Percentiles rank a stretch among this genome's conserved stretches.
These are phyloP conservation scores for Rhinopomastus cyanomelas DNA, from an alignment of 2,113 vertebrate genomes.

Conservation along the genomic window DNA sequence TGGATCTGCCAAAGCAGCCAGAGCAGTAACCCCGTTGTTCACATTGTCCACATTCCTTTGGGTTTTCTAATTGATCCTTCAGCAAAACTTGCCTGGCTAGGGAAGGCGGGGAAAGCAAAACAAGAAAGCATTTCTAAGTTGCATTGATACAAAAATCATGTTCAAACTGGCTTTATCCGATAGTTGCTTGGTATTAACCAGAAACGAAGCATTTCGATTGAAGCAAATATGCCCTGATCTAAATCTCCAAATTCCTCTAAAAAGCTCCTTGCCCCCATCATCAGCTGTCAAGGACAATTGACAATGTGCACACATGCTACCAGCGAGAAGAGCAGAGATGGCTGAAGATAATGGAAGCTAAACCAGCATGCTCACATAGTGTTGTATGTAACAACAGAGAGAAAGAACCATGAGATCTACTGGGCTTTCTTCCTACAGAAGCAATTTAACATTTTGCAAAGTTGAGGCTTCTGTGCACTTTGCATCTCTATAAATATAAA, in stretches of 20 bases:
- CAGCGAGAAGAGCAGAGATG: neutral
- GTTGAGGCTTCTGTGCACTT: neutral
- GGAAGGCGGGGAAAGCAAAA: neutral
- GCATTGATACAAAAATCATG: slow-evolving; percentile 19
- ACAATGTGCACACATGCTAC: neutral
- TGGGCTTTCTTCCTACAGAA: neutral
- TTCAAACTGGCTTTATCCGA: slow-evolving; percentile 46
- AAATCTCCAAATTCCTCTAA: slow-evolving; percentile 30
- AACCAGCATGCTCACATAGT: neutral
- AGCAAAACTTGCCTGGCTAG: neutral
- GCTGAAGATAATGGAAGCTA: neutral
- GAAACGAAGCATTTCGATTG: slow-evolving; percentile 42
- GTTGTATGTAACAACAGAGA: neutral
- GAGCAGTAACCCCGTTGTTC: neutral
- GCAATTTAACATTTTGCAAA: neutral
- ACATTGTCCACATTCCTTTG: slow-evolving; percentile 1
- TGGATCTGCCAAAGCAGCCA: neutral
- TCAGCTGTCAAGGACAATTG: slow-evolving; percentile 43
- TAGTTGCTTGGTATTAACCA: neutral
- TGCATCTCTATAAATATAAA: neutral
- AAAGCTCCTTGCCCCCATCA: neutral
- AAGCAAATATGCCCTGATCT: slow-evolving; percentile 36
- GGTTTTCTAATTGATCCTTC: slow-evolving; percentile 26
- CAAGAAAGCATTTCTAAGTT: neutral
- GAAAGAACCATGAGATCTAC: neutral